These are phyloP conservation scores for Papilio glaucus DNA, from an alignment of 1,140 invertebrate species.

Conservation along the genomic window DNA sequence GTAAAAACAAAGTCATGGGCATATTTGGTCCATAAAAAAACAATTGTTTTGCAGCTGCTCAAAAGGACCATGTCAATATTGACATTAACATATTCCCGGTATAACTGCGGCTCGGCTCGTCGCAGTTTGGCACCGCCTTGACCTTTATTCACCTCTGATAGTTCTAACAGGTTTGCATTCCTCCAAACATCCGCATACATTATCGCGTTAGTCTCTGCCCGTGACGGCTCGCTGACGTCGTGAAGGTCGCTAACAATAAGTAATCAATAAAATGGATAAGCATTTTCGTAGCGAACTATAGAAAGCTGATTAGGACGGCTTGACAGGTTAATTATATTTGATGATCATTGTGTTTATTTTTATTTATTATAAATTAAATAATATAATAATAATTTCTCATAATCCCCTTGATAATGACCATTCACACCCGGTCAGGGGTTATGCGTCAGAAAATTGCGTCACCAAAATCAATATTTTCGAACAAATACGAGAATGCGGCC, in stretches of 20 bases:
- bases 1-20: not conserved
- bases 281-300: not conserved
- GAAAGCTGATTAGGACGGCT: constrained; percentile 2
- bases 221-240: constrained; percentile 15
- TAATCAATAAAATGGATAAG: constrained; percentile 4
- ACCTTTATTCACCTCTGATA: constrained; percentile 1
- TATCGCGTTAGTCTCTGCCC: not conserved
- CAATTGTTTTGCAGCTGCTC: not conserved
- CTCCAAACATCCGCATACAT: constrained; percentile 6
- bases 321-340: not conserved
- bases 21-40: not conserved
- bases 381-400: too few relatives aligned
- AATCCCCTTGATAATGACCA: too few relatives aligned
- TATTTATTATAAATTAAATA: not conserved
- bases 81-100: constrained; percentile 16
- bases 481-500: not conserved
- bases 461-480: not conserved
- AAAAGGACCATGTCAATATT: constrained; percentile 22
- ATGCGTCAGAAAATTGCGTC: not conserved
- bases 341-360: not conserved
- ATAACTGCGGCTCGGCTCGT: not conserved
- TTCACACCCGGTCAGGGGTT: not conserved
- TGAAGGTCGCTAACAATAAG: constrained; percentile 18
- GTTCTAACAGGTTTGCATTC: not conserved
- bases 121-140: constrained; percentile 6